Base-by-base conservation (phyloP, 1,140 invertebrate genomes). In the Pinna nobilis region DNA sequence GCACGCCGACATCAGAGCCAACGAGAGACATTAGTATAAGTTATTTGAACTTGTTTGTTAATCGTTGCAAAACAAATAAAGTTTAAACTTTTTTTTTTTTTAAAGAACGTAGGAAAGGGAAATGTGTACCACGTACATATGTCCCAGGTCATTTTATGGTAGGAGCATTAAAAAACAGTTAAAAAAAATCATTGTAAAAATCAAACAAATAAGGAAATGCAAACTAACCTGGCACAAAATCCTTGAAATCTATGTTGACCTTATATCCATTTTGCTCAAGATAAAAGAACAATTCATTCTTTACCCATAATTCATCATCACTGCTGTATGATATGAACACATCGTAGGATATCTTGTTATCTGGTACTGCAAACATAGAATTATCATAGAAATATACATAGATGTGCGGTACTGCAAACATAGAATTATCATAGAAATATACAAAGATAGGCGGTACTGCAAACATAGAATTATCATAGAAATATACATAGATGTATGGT, bases 171-270 rank as follows among this genome's bases (percentile, higher is more conserved):
- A n/a, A n/a, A n/a, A n/a, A n/a, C n/a, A n/a, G n/a, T n/a, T n/a
- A n/a, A n/a, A n/a, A n/a, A n/a, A n/a, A n/a, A n/a, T n/a, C n/a
- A n/a, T n/a, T n/a, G n/a, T n/a, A n/a, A n/a, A n/a, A n/a, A n/a
- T n/a, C n/a, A n/a, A n/a, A n/a, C n/a, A n/a, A n/a, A n/a, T n/a
- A n/a, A n/a, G n/a, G n/a, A n/a, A n/a, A n/a, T n/a, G n/a, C n/a
- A n/a, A n/a, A n/a, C n/a, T n/a, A n/a, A 80, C 80, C 80, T 80
- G 80, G 80, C 15, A 74, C 69, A 76, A 82, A 82, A 53, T 79
- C 78, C 67, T 82, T 82, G 39, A 82, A 82, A 41, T 82, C 78
- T 2, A 82, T 75, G 37, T 79, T 78, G 7, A 82, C 76, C 13
- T 66, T 35, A 60, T 80, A 82, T 6, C 76, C 76, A 6, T 68